Evolutionary conservation across 2,113 vertebrate species (phyloP), one percentile per base, ranked within the genome.

Genomic region (Peucedramus taeniatus): DNA sequence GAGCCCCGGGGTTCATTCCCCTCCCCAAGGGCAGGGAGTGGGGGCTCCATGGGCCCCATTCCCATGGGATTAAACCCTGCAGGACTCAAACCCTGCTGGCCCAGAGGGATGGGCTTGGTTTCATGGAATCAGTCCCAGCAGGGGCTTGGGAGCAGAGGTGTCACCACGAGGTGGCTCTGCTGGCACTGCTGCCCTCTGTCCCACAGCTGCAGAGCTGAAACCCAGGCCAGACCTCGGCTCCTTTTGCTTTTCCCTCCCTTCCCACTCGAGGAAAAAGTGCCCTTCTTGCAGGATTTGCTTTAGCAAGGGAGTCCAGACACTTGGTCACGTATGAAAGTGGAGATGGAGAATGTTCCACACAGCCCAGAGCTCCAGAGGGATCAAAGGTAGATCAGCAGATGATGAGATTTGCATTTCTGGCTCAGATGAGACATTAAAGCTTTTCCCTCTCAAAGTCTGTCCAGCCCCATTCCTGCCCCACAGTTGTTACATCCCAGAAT

Each of bases 91-190:
- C 26, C 59, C 59, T 39, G 23, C 37, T 33, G 3, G 53, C 15
- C 19, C 1, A 7, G 6, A 20, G n/a, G 44, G 54, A 2, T 24
- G 49, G 40, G 15, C 0, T 15, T 2, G 69, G 1, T n/a, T 39
- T 15, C 0, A 15, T 1, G 1, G 3, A 7, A 0, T 13, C 42
- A 5, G 2, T 30, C 9, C 39, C 19, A 0, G 37, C 23, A 1
- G 30, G 54, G 70, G 50, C 51, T 11, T 30, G 76, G 68, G 15
- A 37, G 10, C 4, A 0, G 31, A 8, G 72, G 7, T 31, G 13
- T 80, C 37, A 27, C 96, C 98, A 97, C 96, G 80, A 98, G 97
- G 37, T 97, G 98, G 97, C 89, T 66, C 88, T 97, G 84, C 85
- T 15, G 71, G 74, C 22, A 3, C 24, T 1, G 28, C 59, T 28